Evolutionary conservation across 1,140 invertebrate species (phyloP).

Genomic region (Bradynema listronoti): DNA sequence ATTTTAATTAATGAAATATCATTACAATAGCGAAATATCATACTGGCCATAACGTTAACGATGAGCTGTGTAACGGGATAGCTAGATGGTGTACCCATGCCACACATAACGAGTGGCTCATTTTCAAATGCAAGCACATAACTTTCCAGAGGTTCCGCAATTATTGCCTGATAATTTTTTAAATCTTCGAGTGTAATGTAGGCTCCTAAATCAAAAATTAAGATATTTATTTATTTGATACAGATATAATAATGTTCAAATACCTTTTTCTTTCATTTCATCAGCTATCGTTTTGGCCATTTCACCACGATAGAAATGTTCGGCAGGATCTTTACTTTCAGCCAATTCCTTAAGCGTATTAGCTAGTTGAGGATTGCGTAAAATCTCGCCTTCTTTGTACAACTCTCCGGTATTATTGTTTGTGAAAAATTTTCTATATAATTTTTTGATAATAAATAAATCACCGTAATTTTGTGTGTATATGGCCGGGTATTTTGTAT

Average conservation of each 20-base stretch:
- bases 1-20: too few relatives aligned
- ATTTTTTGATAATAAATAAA: too few relatives aligned
- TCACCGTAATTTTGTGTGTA: too few relatives aligned
- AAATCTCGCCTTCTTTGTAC: slow-evolving; percentile 59
- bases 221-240: slow-evolving; percentile 1
- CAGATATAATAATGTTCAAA: neutral
- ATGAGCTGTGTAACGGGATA: slow-evolving; percentile 49
- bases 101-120: slow-evolving; percentile 39
- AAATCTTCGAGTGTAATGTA: slow-evolving; percentile 74
- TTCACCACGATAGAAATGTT: slow-evolving; percentile 57
- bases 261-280: slow-evolving; percentile 52
- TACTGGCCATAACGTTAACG: slow-evolving; percentile 37
- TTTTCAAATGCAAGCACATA: slow-evolving; percentile 13
- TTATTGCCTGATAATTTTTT: slow-evolving; percentile 63
- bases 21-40: too few relatives aligned
- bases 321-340: slow-evolving; percentile 45
- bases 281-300: slow-evolving; percentile 44
- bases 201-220: slow-evolving; percentile 60
- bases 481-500: too few relatives aligned
- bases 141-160: slow-evolving; percentile 59
- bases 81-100: slow-evolving; percentile 33
- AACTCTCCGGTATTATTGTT: slow-evolving; percentile 58
- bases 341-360: slow-evolving; percentile 59
- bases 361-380: slow-evolving; percentile 58
- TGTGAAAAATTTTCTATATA: slow-evolving; percentile 55